Conservation (phyloP, 2,797 vertebrate genomes). For the Aviceda leuphotes region DNA sequence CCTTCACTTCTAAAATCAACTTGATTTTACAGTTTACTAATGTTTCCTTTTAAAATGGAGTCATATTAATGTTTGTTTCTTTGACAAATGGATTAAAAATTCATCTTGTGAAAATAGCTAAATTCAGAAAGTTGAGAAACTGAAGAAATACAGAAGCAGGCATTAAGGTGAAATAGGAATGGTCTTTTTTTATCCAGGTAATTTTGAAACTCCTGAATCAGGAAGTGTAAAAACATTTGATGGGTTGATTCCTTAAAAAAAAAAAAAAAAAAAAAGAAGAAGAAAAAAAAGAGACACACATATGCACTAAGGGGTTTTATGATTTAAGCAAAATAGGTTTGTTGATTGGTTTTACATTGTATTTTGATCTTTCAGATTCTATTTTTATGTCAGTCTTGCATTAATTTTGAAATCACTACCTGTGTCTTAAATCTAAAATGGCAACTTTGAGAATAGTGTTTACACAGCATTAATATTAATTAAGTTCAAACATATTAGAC, state of each 20-base stretch:
- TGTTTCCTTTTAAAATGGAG: background rate
- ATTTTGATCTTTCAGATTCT: background rate
- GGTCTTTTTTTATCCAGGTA: background rate
- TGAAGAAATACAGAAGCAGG: background rate
- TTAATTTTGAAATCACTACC: background rate
- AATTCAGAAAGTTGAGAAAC: background rate
- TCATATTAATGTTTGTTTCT: background rate
- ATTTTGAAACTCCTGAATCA: background rate
- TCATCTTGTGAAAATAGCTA: background rate
- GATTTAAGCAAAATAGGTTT: background rate
- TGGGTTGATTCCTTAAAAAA: background rate
- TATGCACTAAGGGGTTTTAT: background rate
- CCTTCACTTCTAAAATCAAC: background rate
- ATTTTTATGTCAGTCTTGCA: background rate
- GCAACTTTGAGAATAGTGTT: background rate
- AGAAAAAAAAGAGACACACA: fast-evolving
- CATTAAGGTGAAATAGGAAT: background rate
- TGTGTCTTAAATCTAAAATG: background rate
- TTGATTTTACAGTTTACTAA: background rate
- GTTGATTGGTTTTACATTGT: background rate
- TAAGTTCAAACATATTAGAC: background rate
- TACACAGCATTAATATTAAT: background rate
- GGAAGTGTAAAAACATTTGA: background rate
- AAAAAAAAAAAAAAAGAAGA: background rate
- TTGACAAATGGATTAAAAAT: background rate